Evolutionary conservation across 2,113 vertebrate genomes (phyloP).

Genomic region (Macquaria ambigua): DNA sequence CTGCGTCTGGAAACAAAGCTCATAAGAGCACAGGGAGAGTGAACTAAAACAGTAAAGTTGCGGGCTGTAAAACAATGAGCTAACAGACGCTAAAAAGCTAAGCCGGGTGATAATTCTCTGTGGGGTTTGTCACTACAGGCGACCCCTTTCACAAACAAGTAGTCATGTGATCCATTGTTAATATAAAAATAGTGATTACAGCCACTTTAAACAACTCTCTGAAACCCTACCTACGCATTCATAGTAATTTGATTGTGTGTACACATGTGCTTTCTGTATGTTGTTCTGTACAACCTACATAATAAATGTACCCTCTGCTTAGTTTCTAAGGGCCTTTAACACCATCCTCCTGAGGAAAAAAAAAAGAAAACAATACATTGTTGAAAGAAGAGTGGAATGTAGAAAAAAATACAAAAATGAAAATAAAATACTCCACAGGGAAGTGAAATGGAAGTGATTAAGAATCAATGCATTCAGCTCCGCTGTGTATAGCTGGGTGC

Average conservation of each 20-base stretch:
- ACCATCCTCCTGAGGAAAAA: neutral
- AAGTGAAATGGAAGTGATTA: constrained; percentile 16
- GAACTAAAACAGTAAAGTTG: neutral
- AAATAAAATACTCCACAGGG: neutral
- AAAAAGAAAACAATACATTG: neutral
- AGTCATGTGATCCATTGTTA: neutral
- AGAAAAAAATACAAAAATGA: neutral
- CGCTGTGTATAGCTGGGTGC: constrained; percentile 12
- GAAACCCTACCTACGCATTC: neutral
- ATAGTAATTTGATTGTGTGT: neutral
- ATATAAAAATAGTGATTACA: neutral
- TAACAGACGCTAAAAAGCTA: neutral
- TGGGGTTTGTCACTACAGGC: neutral
- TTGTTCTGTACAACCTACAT: neutral
- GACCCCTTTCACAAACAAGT: neutral
- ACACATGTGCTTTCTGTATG: neutral
- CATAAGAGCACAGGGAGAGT: no score
- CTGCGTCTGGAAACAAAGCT: no score
- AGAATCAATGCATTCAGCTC: constrained; percentile 31
- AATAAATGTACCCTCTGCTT: neutral
- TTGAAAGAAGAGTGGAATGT: neutral
- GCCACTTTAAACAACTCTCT: neutral
- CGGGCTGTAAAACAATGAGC: neutral
- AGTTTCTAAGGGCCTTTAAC: neutral
- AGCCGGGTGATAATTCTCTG: neutral